These are phyloP conservation scores for Holotrichia oblita DNA, from an alignment of 1,140 invertebrate genomes.

Conservation along the genomic window DNA sequence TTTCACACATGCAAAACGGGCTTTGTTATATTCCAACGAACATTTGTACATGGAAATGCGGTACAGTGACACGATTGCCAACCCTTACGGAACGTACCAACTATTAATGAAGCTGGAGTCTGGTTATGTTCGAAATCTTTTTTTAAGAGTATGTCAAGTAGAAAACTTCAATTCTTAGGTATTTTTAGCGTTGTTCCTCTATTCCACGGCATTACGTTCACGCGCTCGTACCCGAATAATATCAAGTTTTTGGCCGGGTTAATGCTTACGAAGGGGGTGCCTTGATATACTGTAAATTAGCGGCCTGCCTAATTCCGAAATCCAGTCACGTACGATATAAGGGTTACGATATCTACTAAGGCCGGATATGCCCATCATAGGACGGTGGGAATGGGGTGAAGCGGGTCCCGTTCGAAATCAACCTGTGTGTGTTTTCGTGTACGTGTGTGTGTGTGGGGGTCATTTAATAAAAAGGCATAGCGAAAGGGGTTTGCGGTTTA, in stretches of 20 bases:
- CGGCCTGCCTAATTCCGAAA: background rate
- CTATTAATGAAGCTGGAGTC: too few relatives aligned
- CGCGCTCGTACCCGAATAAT: background rate
- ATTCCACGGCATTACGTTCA: background rate
- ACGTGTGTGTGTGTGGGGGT: background rate
- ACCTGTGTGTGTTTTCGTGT: too few relatives aligned
- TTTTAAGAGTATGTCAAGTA: too few relatives aligned
- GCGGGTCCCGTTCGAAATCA: background rate
- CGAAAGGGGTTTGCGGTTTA: background rate
- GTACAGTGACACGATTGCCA: too few relatives aligned
- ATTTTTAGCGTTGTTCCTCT: background rate
- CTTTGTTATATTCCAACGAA: too few relatives aligned
- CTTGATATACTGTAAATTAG: conserved; percentile 21
- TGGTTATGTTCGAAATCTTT: too few relatives aligned
- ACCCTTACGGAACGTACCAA: too few relatives aligned
- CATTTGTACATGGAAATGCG: too few relatives aligned
- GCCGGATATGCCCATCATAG: background rate
- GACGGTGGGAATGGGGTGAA: background rate
- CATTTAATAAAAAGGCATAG: conserved; percentile 8
- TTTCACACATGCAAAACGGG: background rate
- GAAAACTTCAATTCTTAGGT: background rate
- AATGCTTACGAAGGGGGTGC: background rate
- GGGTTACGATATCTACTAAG: background rate
- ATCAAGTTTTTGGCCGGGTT: background rate
- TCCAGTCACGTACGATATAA: background rate